These are phyloP conservation scores for Pseudoips prasinana DNA, from an alignment of 2,888 invertebrate species.

Conservation along the genomic window DNA sequence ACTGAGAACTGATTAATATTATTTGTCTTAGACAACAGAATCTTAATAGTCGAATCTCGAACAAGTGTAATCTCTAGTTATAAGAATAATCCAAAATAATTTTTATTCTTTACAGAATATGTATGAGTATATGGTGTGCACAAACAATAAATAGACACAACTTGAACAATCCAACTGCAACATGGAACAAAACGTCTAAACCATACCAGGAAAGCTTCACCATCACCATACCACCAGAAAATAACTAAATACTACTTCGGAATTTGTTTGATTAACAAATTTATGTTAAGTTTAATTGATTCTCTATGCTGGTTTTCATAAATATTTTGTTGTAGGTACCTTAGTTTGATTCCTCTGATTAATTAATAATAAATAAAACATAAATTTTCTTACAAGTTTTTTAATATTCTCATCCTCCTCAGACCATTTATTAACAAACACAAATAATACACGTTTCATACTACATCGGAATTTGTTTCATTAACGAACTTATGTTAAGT, in stretches of 20 bases:
- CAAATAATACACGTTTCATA: too few species aligned
- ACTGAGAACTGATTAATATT: too few species aligned
- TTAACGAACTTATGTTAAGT: too few species aligned
- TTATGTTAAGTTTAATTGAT: too few species aligned
- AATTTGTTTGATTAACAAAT: background rate
- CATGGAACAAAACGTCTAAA: constrained; percentile 26
- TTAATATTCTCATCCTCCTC: background rate
- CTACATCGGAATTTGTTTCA: background rate
- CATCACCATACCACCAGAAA: constrained; percentile 26
- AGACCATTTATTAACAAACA: background rate
- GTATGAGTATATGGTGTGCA: constrained; percentile 27
- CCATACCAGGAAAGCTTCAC: constrained; percentile 27
- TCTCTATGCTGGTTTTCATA: too few species aligned
- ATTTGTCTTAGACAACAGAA: too few species aligned
- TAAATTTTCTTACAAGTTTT: background rate
- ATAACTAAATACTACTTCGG: background rate
- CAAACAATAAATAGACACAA: constrained; percentile 4
- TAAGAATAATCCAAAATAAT: too few species aligned
- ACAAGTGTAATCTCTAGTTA: too few species aligned
- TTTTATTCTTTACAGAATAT: constrained; percentile 30
- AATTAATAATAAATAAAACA: too few species aligned
- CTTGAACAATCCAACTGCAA: constrained; percentile 6
- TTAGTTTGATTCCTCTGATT: too few species aligned
- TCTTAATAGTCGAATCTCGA: too few species aligned
- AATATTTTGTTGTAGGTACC: too few species aligned